phyloP scores from a whole-genome alignment of 2,113 vertebrate genomes.

The Passer domesticus region DNA sequence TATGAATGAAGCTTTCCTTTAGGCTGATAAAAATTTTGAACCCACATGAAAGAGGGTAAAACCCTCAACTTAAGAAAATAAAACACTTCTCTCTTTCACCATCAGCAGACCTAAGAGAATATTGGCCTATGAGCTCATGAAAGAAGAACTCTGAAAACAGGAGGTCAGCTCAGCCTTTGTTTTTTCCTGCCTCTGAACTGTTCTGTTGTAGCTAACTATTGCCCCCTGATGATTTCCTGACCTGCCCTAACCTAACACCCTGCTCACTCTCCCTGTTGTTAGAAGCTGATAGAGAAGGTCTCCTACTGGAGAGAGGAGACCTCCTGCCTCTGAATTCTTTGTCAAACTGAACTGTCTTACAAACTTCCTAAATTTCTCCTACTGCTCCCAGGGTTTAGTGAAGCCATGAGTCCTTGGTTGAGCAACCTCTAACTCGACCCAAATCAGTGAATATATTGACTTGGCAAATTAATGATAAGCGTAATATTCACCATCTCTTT shows the following conservation, averaged over 20 bases:
- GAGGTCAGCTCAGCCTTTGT: constrained; percentile 4
- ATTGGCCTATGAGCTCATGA: constrained; percentile 48
- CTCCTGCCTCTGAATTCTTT: not conserved
- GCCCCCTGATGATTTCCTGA: not conserved
- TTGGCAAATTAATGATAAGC: constrained; percentile 20
- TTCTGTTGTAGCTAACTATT: not conserved
- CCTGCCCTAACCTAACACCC: not conserved
- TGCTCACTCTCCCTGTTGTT: not conserved
- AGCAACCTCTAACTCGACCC: not conserved
- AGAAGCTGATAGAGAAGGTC: not conserved
- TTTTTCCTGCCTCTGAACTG: constrained; percentile 22
- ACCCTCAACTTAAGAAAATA: not conserved
- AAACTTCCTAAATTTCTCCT: not conserved
- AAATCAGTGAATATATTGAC: constrained; percentile 8
- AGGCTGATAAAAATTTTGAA: constrained; percentile 7
- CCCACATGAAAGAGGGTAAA: constrained; percentile 14
- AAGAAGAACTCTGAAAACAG: constrained; percentile 35
- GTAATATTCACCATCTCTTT: not conserved
- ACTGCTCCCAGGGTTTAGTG: not conserved
- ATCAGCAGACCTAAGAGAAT: constrained; percentile 8
- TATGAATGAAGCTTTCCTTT: constrained; percentile 6
- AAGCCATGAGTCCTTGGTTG: not conserved
- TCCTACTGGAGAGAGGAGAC: not conserved
- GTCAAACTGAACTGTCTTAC: constrained; percentile 39
- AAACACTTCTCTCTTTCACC: constrained; percentile 3